A percentile compares a stretch with the other conserved stretches of the same genome.
These are phyloP conservation scores for Arenicola marina DNA, from an alignment of 2,888 invertebrate genomes.

Conservation along the genomic window DNA sequence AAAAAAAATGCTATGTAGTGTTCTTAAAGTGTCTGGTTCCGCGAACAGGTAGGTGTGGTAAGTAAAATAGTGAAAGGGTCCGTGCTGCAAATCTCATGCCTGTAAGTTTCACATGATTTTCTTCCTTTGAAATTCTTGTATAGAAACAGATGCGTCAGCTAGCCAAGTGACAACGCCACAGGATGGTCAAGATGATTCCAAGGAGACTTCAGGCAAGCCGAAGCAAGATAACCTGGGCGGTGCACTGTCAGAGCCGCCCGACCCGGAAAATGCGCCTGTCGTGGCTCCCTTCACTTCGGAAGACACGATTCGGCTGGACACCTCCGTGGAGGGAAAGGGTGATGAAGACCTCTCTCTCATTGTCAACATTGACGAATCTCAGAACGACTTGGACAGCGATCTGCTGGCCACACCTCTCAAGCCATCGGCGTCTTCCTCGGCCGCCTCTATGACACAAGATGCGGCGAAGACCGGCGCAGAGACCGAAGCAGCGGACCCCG, in stretches of 20 bases:
- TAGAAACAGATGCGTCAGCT: constrained; percentile 3
- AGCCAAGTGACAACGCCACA: no score
- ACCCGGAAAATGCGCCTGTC: constrained; percentile 21
- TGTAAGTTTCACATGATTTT: no score
- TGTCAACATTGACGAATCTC: constrained; percentile 60
- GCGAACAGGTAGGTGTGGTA: neutral
- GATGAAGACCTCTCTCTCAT: constrained; percentile 58
- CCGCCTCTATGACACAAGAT: neutral
- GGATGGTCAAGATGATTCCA: neutral
- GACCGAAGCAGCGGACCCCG: constrained; percentile 10
- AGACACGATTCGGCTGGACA: constrained; percentile 44
- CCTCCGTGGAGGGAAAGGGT: constrained; percentile 29
- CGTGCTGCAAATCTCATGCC: no score
- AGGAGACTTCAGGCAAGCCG: neutral
- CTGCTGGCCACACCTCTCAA: constrained; percentile 29
- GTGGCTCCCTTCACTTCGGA: constrained; percentile 43
- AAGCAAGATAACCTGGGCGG: neutral
- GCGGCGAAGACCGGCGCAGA: neutral
- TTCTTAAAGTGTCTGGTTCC: no score
- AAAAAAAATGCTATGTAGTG: no score
- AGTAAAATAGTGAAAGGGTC: neutral
- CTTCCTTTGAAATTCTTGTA: constrained; percentile 5
- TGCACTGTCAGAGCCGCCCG: constrained; percentile 6
- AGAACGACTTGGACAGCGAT: constrained; percentile 59
- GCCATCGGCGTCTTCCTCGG: constrained; percentile 1